phyloP scores from a whole-genome alignment of 2,797 vertebrate genomes.

The Erpetoichthys calabaricus region DNA sequence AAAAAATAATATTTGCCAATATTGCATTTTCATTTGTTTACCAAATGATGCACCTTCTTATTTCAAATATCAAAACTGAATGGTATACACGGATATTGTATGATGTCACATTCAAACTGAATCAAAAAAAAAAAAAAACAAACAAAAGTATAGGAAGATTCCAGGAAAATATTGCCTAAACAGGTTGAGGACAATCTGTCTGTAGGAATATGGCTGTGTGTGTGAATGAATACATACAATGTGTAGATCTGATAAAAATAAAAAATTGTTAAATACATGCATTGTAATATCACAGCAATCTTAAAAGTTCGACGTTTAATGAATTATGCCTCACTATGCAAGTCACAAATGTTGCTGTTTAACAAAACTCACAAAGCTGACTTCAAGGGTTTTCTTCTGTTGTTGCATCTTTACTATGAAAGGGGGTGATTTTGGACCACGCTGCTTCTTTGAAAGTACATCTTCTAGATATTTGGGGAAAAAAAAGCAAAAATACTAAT shows the following conservation, averaged over 20 bases:
- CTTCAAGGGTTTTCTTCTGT: constrained; percentile 83
- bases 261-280: too few species aligned
- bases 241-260: not conserved
- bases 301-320: not conserved
- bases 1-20: too few species aligned
- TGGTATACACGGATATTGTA: not conserved
- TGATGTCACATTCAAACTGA: not conserved
- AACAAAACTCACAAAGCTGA: constrained; percentile 84
- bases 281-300: not conserved
- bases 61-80: too few species aligned
- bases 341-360: constrained; percentile 1
- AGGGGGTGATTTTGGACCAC: constrained; percentile 75
- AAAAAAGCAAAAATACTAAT: constrained; percentile 22
- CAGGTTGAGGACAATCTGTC: not conserved
- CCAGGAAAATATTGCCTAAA: not conserved
- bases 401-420: constrained; percentile 96
- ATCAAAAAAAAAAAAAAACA: not conserved
- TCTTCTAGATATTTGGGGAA: constrained; percentile 61
- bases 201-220: not conserved
- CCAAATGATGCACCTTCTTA: too few species aligned
- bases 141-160: too few species aligned
- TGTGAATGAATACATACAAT: not conserved
- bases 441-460: constrained; percentile 67
- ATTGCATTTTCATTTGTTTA: too few species aligned
- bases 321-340: not conserved